These are phyloP conservation scores for Choristoneura fumiferana DNA, from an alignment of 1,140 invertebrate genomes.

Conservation along the genomic window DNA sequence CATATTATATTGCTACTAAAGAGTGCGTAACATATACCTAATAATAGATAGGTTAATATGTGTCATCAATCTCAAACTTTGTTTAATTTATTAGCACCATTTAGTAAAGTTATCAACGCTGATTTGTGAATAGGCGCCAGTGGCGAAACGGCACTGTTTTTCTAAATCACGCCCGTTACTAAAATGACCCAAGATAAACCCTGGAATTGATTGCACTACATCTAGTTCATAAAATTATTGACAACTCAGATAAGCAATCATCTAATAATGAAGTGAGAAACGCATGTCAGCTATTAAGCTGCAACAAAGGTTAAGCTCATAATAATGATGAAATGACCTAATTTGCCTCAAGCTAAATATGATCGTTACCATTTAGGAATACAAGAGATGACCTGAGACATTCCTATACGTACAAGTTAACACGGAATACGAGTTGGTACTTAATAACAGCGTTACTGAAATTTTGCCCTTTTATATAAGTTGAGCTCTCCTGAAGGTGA, in stretches of 20 bases:
- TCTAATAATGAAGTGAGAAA: constrained; percentile 21
- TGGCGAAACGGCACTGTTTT: constrained; percentile 44
- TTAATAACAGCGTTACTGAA: too few species aligned
- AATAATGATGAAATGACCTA: too few species aligned
- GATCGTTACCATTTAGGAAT: too few species aligned
- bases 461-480: too few species aligned
- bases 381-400: too few species aligned
- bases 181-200: constrained; percentile 69
- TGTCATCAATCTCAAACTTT: not conserved
- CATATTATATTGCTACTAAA: not conserved
- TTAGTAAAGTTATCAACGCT: constrained; percentile 13
- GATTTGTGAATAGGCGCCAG: constrained; percentile 56
- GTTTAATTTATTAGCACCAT: constrained; percentile 14
- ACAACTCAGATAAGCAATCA: constrained; percentile 40
- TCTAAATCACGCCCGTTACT: constrained; percentile 55
- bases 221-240: constrained; percentile 47
- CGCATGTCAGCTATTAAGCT: not conserved
- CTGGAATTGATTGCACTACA: constrained; percentile 42
- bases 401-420: too few species aligned
- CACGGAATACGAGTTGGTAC: too few species aligned
- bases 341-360: too few species aligned
- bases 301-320: not conserved
- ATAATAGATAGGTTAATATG: constrained; percentile 1
- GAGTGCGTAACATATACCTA: not conserved
- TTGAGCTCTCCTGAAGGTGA: too few species aligned